Percentiles rank a stretch among this genome's conserved stretches.
phyloP scores from a whole-genome alignment of 53 echinoderm and acorn worm species.

The Echinarachnius parma region DNA sequence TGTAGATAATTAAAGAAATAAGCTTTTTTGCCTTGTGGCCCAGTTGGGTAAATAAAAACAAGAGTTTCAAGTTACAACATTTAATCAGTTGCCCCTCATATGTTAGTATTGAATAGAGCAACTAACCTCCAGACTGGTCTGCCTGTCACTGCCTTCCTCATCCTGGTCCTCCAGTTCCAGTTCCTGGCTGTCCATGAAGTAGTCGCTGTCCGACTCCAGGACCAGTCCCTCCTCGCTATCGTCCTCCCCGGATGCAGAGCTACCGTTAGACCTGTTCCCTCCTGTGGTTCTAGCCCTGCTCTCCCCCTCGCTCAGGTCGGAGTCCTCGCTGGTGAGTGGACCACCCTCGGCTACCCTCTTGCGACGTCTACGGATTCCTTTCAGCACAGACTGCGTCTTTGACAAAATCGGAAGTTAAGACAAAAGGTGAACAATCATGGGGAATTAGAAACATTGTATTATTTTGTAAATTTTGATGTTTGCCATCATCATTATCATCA shows the following conservation, averaged over 20 bases:
- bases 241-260: constrained; percentile 63
- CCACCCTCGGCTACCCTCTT: constrained; percentile 7
- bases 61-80: too few species aligned
- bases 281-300: constrained; percentile 66
- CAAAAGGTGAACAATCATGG: too few species aligned
- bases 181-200: constrained; percentile 90
- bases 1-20: too few species aligned
- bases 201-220: constrained; percentile 89
- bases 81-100: too few species aligned
- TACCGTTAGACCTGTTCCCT: constrained; percentile 23
- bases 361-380: constrained; percentile 27
- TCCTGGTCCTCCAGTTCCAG: constrained; percentile 54
- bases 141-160: constrained; percentile 37
- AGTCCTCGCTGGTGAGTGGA: constrained; percentile 65
- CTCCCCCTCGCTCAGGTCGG: constrained; percentile 85
- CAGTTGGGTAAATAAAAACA: too few species aligned
- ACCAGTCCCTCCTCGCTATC: constrained; percentile 58
- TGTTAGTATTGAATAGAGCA: too few species aligned
- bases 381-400: constrained; percentile 14
- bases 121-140: constrained; percentile 1
- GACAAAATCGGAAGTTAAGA: too few species aligned
- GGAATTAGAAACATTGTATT: too few species aligned
- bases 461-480: too few species aligned
- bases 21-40: too few species aligned
- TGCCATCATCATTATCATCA: too few species aligned